These are phyloP conservation scores for Apostichopus japonicus DNA, from an alignment of 35 echinoderm and acorn worm species.

Conservation along the genomic window DNA sequence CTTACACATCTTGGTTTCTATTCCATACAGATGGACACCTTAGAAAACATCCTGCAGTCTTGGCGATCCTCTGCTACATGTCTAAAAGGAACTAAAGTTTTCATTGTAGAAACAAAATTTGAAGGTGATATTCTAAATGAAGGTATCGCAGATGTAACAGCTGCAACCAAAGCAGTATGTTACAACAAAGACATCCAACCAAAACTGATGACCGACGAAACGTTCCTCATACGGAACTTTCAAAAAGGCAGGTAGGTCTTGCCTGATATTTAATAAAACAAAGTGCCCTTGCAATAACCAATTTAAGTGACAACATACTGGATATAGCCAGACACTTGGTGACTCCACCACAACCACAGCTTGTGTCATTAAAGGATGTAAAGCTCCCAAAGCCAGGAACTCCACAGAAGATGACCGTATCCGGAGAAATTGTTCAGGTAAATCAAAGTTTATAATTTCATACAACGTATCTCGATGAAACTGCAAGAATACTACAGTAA, in stretches of 20 bases:
- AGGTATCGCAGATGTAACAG: not conserved
- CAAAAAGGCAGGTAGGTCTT: too few relatives aligned
- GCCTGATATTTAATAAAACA: not conserved
- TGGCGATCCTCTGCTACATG: not conserved
- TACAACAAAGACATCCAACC: not conserved
- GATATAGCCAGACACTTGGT: not conserved
- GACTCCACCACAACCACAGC: conserved; percentile 8
- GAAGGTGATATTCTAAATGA: conserved; percentile 15
- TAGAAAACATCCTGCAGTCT: conserved; percentile 2
- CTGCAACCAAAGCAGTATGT: conserved; percentile 4
- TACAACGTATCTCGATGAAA: too few relatives aligned
- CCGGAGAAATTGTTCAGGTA: conserved; percentile 41
- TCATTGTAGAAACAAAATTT: not conserved
- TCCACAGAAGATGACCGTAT: not conserved
- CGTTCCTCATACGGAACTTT: conserved; percentile 10
- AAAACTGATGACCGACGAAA: not conserved
- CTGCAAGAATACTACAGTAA: too few relatives aligned
- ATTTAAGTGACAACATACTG: not conserved
- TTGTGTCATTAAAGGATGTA: not conserved
- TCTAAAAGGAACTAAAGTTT: not conserved
- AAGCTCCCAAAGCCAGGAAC: too few relatives aligned
- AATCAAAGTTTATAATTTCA: too few relatives aligned
- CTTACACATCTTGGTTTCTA: too few relatives aligned
- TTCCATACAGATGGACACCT: too few relatives aligned
- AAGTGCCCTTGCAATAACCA: not conserved